These are phyloP conservation scores for Monodelphis domestica DNA, from an alignment of 2,797 vertebrate species.

Conservation along the genomic window DNA sequence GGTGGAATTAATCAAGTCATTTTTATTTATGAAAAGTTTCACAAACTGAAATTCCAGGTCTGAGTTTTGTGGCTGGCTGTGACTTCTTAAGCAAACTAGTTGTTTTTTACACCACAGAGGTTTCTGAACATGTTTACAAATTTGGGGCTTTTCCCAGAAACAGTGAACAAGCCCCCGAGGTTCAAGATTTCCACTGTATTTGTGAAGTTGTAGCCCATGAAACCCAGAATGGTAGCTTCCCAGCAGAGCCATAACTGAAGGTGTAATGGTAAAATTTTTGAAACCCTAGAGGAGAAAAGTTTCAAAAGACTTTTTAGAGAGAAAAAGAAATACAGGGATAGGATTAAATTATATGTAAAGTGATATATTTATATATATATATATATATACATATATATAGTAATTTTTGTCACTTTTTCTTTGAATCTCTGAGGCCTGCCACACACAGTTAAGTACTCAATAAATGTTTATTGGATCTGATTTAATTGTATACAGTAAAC, in stretches of 20 bases:
- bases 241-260: not conserved
- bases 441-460: not conserved
- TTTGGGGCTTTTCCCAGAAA: slow-evolving; percentile 48
- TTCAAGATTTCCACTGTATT: slow-evolving; percentile 15
- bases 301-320: not conserved
- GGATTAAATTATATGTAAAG: not conserved
- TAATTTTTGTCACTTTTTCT: not conserved
- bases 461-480: not conserved
- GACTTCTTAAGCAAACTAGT: slow-evolving; percentile 59
- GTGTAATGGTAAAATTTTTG: not conserved
- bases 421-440: not conserved
- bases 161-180: not conserved
- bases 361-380: no score
- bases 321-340: not conserved
- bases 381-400: not conserved
- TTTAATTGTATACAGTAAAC: not conserved
- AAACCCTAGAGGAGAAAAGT: not conserved
- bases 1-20: slow-evolving; percentile 7
- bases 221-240: slow-evolving; percentile 13
- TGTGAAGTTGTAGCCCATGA: not conserved
- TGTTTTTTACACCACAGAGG: slow-evolving; percentile 50
- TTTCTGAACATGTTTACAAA: slow-evolving; percentile 40
- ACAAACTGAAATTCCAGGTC: slow-evolving; percentile 56
- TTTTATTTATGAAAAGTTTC: slow-evolving; percentile 64
- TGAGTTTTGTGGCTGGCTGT: slow-evolving; percentile 60